These are phyloP conservation scores for Trichogramma evanescens DNA, from an alignment of 2,888 invertebrate genomes.

Conservation along the genomic window DNA sequence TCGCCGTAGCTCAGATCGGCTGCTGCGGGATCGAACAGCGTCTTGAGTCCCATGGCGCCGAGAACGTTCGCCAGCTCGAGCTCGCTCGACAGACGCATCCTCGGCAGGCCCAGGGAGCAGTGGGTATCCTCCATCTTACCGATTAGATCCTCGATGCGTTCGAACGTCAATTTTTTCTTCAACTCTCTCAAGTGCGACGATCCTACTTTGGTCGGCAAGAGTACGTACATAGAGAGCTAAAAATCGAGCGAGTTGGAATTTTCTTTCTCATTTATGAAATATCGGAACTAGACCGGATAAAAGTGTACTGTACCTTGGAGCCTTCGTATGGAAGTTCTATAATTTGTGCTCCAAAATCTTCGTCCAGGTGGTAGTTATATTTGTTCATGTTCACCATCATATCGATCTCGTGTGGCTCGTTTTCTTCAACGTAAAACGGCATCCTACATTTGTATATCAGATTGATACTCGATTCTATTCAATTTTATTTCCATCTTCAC, in stretches of 20 bases:
- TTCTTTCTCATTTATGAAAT: not conserved
- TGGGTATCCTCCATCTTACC: conserved; percentile 47
- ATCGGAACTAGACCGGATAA: too few species aligned
- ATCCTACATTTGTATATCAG: too few species aligned
- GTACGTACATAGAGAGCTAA: conserved; percentile 55
- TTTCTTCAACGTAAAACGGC: conserved; percentile 48
- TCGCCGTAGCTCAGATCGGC: conserved; percentile 58
- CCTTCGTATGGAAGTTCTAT: conserved; percentile 68
- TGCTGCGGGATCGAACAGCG: conserved; percentile 56
- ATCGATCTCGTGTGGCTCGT: conserved; percentile 46
- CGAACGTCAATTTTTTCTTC: conserved; percentile 49
- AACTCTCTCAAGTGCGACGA: conserved; percentile 48
- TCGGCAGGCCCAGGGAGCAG: conserved; percentile 60
- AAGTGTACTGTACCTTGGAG: conserved; percentile 44
- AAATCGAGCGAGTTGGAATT: not conserved
- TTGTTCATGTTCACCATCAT: conserved; percentile 63
- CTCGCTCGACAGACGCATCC: conserved; percentile 62
- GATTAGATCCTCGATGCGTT: conserved; percentile 51
- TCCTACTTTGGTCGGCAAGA: conserved; percentile 56
- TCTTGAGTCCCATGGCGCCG: conserved; percentile 54
- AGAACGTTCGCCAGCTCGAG: conserved; percentile 54
- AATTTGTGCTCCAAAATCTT: conserved; percentile 55
- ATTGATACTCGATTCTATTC: too few species aligned
- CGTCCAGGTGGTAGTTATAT: conserved; percentile 55
- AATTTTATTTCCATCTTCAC: too few species aligned